phyloP scores from a whole-genome alignment of 2,797 vertebrate species.

The Galago senegalensis region DNA sequence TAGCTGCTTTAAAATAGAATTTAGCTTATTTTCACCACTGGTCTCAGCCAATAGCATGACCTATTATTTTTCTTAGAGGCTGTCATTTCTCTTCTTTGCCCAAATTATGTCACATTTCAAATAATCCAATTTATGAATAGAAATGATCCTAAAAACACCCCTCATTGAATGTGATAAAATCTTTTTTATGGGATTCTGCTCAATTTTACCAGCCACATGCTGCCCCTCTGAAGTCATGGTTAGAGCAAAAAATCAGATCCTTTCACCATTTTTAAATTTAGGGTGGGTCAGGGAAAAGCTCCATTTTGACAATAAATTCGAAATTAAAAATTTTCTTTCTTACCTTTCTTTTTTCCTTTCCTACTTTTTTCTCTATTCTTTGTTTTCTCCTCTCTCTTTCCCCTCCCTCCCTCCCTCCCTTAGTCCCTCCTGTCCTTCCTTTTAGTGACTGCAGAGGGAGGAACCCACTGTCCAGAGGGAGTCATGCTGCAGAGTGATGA shows the following conservation, averaged over 20 bases:
- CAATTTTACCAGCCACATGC: neutral
- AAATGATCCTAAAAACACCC: neutral
- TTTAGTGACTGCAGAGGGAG: neutral
- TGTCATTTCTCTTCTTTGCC: slow-evolving; percentile 6
- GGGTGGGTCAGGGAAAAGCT: slow-evolving; percentile 55
- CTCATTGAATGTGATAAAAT: neutral
- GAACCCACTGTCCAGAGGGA: neutral
- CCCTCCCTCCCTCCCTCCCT: neutral
- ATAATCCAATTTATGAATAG: neutral
- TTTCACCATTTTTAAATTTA: slow-evolving; percentile 67
- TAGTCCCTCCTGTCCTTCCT: neutral
- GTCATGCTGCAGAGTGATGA: neutral
- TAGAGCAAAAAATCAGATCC: slow-evolving; percentile 76
- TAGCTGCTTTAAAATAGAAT: slow-evolving; percentile 27
- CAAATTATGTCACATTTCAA: slow-evolving; percentile 14
- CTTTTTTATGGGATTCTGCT: slow-evolving; percentile 24
- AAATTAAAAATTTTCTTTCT: slow-evolving; percentile 46
- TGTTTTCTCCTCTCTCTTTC: neutral
- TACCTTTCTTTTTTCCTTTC: neutral
- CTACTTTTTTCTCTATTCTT: neutral
- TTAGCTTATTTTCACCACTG: neutral
- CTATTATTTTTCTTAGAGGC: neutral
- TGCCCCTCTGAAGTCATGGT: slow-evolving; percentile 50
- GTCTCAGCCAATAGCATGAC: neutral
- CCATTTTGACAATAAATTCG: slow-evolving; percentile 76